Percentiles rank a stretch among this genome's conserved stretches.
These are phyloP conservation scores for Cynopterus brachyotis DNA, from an alignment of 2,113 vertebrate species.

Conservation along the genomic window DNA sequence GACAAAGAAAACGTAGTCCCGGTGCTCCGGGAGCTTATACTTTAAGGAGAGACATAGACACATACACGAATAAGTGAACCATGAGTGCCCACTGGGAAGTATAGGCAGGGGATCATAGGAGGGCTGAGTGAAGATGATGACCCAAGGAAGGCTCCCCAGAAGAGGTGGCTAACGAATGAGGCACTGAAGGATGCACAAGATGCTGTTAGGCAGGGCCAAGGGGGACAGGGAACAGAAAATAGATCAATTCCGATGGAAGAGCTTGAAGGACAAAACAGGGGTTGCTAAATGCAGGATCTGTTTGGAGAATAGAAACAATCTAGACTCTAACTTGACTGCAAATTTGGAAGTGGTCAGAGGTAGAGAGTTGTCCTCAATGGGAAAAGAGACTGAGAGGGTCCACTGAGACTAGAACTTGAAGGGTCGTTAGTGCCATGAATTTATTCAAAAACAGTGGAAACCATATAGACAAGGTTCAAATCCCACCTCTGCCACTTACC, in stretches of 20 bases:
- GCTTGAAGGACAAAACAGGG: not conserved
- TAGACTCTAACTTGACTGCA: not conserved
- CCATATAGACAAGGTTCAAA: not conserved
- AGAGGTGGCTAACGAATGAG: not conserved
- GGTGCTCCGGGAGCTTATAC: not conserved
- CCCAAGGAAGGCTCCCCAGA: not conserved
- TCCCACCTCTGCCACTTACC: not conserved
- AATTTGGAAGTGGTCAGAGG: not conserved
- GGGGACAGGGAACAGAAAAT: not conserved
- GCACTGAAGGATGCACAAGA: not conserved
- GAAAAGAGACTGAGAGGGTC: not conserved
- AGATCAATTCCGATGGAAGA: not conserved
- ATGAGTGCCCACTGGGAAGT: not conserved
- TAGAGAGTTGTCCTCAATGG: not conserved
- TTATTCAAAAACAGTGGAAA: not conserved
- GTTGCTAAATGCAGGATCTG: not conserved
- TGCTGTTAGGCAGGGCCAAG: not conserved
- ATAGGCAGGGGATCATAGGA: not conserved
- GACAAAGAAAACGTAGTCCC: not conserved
- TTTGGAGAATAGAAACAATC: not conserved
- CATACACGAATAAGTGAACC: not conserved
- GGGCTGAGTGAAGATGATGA: not conserved
- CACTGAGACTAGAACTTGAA: not conserved
- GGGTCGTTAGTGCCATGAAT: not conserved
- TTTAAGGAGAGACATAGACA: not conserved